Evolutionary conservation across 2,888 invertebrate species (phyloP).

Genomic region (Microctonus aethiopoides): DNA sequence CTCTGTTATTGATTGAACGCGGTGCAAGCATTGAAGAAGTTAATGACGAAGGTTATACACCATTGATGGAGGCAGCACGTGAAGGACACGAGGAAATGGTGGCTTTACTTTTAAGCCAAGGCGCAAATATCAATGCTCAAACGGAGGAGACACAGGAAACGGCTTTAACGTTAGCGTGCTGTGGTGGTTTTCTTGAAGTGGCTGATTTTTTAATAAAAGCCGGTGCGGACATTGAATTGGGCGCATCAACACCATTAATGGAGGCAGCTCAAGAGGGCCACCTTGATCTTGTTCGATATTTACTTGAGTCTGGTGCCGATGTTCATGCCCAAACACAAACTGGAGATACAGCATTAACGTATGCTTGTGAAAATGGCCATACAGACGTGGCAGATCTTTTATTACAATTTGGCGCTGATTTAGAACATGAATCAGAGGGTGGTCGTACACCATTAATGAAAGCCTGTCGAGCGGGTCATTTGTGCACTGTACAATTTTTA

Average conservation of each 20-base stretch:
- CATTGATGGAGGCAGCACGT: slow-evolving; percentile 98
- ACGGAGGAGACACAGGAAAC: slow-evolving; percentile 99
- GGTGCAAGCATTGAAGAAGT: slow-evolving; percentile 99
- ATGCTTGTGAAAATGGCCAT: slow-evolving; percentile 99
- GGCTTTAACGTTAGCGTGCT: slow-evolving; percentile 92
- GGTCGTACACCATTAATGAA: slow-evolving; percentile 99
- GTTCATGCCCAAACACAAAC: slow-evolving; percentile 95
- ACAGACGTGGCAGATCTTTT: slow-evolving; percentile 95
- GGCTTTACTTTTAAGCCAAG: slow-evolving; percentile 89
- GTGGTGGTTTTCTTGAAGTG: slow-evolving; percentile 94
- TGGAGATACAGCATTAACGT: slow-evolving; percentile 94
- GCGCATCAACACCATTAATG: slow-evolving; percentile 97
- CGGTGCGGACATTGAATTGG: slow-evolving; percentile 94
- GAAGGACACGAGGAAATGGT: slow-evolving; percentile 99
- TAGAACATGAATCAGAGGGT: slow-evolving; percentile 97
- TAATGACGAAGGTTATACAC: slow-evolving; percentile 99
- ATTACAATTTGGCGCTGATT: slow-evolving; percentile 88
- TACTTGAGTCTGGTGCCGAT: slow-evolving; percentile 86
- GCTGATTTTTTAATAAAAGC: slow-evolving; percentile 95
- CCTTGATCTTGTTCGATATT: slow-evolving; percentile 89
- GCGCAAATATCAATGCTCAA: slow-evolving; percentile 97
- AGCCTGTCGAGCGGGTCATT: slow-evolving; percentile 95
- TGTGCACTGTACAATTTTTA: slow-evolving; percentile 96
- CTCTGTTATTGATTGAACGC: slow-evolving; percentile 92
- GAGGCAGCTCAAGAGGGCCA: slow-evolving; percentile 99